phyloP scores from a whole-genome alignment of 2,888 invertebrate genomes.

The Cantharis rustica region DNA sequence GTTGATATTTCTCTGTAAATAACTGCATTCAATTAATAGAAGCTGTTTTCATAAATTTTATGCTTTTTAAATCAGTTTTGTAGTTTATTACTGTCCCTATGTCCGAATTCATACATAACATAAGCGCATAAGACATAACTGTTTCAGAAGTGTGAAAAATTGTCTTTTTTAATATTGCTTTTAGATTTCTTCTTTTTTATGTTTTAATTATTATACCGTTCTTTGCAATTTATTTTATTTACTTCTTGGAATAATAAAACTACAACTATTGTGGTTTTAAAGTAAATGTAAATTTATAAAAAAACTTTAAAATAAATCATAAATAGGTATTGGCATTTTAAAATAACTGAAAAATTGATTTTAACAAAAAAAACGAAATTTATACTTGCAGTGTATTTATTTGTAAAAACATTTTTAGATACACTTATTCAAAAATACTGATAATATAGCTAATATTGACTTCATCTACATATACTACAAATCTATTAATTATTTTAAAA shows the following conservation, averaged over 20 bases:
- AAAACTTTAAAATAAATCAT: no score
- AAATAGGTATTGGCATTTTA: no score
- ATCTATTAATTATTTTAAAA: no score
- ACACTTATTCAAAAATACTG: no score
- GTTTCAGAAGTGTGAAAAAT: background rate
- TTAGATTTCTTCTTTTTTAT: background rate
- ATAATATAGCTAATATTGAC: no score
- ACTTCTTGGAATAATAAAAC: background rate
- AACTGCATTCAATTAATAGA: background rate
- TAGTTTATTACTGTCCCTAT: background rate
- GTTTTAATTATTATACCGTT: background rate
- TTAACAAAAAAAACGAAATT: no score
- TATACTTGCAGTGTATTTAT: no score
- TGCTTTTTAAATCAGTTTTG: background rate
- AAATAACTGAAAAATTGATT: no score
- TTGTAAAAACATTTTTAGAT: no score
- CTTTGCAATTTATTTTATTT: background rate
- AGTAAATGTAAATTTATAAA: background rate
- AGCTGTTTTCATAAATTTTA: background rate
- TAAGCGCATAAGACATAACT: background rate
- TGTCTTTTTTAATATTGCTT: background rate
- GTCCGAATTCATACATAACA: background rate
- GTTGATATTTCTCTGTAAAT: background rate
- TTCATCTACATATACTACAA: no score
- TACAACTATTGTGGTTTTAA: background rate